These are phyloP conservation scores for Promerops cafer DNA, from an alignment of 2,113 vertebrate species.

Conservation along the genomic window DNA sequence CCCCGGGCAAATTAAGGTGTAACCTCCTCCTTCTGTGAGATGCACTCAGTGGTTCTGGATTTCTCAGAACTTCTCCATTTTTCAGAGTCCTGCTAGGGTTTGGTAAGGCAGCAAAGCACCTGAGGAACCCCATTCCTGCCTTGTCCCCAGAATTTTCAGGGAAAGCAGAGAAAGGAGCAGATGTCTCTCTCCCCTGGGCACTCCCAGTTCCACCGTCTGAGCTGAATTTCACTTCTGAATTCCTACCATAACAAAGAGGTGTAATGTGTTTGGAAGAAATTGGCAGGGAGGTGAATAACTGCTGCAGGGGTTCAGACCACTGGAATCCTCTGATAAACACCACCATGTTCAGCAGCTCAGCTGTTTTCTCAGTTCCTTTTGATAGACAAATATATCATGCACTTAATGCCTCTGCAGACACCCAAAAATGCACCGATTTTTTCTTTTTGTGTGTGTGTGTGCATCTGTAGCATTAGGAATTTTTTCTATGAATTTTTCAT, in stretches of 20 bases:
- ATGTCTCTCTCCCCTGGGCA: neutral
- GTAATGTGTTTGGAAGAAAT: neutral
- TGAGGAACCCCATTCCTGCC: neutral
- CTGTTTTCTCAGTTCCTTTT: neutral
- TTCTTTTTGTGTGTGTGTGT: neutral
- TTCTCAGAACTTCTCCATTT: neutral
- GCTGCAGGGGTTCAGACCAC: neutral
- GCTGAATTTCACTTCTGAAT: neutral
- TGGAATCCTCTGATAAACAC: neutral
- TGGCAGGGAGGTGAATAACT: neutral
- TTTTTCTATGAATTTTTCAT: neutral
- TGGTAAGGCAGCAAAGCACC: neutral
- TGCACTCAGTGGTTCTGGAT: neutral
- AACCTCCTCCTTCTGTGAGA: neutral
- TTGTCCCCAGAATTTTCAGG: neutral
- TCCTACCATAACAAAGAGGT: neutral
- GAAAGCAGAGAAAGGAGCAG: neutral
- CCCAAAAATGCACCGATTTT: neutral
- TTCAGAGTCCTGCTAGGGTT: neutral
- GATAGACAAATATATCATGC: accelerated
- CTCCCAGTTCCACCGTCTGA: neutral
- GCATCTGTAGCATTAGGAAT: neutral
- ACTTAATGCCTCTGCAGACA: neutral
- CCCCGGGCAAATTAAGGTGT: neutral
- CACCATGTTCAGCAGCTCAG: neutral